These are phyloP conservation scores for Tipula unca DNA, from an alignment of 2,888 invertebrate species.

Conservation along the genomic window DNA sequence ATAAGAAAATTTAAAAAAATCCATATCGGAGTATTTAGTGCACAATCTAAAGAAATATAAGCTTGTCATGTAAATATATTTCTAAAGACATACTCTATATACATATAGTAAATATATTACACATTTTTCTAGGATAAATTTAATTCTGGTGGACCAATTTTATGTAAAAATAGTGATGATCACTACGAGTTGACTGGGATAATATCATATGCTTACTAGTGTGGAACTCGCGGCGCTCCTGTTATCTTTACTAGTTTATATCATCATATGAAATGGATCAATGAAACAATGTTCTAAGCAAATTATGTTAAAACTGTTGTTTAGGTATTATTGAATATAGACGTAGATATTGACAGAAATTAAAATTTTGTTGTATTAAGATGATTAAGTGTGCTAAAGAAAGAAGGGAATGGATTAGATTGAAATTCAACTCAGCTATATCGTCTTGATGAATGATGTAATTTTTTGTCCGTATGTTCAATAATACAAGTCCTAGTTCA, in stretches of 20 bases:
- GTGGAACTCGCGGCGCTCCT: constrained; percentile 20
- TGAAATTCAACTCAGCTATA: too few species aligned
- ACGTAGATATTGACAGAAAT: too few species aligned
- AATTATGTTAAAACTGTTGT: background rate
- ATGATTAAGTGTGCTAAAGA: too few species aligned
- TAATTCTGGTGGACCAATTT: constrained; percentile 23
- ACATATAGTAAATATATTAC: background rate
- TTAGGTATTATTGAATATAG: background rate
- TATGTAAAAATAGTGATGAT: background rate
- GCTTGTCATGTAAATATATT: constrained; percentile 49
- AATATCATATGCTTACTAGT: constrained; percentile 24
- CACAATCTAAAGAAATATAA: too few species aligned
- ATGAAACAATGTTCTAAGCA: background rate
- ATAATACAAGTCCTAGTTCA: too few species aligned
- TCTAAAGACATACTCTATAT: background rate
- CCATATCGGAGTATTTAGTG: too few species aligned
- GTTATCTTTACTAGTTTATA: constrained; percentile 22
- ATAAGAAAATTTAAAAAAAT: background rate
- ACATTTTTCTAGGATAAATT: background rate
- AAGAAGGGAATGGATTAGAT: too few species aligned
- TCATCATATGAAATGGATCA: constrained; percentile 21
- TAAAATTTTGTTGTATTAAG: too few species aligned
- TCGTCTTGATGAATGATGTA: too few species aligned
- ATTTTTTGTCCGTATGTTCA: too few species aligned
- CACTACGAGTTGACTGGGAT: constrained; percentile 19